Evolutionary conservation across 2,888 invertebrate genomes (phyloP).

Genomic region (Tubulanus polymorphus): DNA sequence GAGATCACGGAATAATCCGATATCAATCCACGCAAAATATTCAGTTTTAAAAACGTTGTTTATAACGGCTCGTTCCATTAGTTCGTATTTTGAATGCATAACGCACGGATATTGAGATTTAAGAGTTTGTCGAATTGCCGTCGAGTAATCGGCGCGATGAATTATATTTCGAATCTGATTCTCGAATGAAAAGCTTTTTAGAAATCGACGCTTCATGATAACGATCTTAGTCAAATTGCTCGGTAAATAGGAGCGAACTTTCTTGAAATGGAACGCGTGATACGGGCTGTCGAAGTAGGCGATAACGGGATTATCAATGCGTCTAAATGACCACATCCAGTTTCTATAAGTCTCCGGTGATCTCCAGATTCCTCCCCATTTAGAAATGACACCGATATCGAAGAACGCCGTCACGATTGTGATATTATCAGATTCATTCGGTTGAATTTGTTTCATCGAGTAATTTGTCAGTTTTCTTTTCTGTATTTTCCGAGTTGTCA

Average conservation of each 20-base stretch:
- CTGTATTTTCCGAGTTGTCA: too few species aligned
- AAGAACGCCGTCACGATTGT: slow-evolving; percentile 36
- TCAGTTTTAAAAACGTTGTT: slow-evolving; percentile 29
- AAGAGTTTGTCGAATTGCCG: slow-evolving; percentile 36
- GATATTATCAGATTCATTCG: too few species aligned
- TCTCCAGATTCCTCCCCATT: too few species aligned
- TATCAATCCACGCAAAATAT: slow-evolving; percentile 40
- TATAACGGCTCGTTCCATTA: slow-evolving; percentile 27
- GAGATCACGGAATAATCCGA: slow-evolving; percentile 36
- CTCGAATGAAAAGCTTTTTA: not conserved
- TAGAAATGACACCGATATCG: slow-evolving; percentile 26
- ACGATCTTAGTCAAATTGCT: not conserved
- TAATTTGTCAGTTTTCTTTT: too few species aligned
- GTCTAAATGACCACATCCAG: not conserved
- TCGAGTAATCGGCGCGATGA: slow-evolving; percentile 26
- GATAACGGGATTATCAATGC: not conserved
- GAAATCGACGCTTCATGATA: not conserved
- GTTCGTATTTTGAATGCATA: slow-evolving; percentile 46
- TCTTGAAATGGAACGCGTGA: not conserved
- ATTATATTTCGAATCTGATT: not conserved
- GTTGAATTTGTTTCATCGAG: too few species aligned
- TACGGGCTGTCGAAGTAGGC: not conserved
- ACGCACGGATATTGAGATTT: slow-evolving; percentile 36
- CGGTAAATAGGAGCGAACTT: not conserved
- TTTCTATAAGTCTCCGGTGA: not conserved